phyloP scores from a whole-genome alignment of 2,888 invertebrate genomes.

The Anticlea derivata region DNA sequence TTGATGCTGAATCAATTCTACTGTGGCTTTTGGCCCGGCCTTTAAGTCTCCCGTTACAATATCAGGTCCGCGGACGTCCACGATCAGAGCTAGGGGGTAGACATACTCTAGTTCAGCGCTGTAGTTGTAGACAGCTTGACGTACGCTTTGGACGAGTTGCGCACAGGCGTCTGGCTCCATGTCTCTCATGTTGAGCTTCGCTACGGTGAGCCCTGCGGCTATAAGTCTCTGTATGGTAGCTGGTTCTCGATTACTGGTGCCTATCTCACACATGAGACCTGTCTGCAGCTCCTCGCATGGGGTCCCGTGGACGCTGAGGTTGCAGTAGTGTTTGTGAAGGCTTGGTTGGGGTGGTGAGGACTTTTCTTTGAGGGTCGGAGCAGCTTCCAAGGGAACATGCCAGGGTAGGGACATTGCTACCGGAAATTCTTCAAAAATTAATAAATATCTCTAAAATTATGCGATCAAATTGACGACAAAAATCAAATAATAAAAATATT shows the following conservation, averaged over 20 bases:
- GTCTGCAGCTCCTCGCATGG: conserved; percentile 75
- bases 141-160: conserved; percentile 71
- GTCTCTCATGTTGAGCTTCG: conserved; percentile 70
- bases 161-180: conserved; percentile 70
- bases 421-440: neutral
- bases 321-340: conserved; percentile 65
- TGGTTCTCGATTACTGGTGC: conserved; percentile 64
- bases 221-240: conserved; percentile 70
- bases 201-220: conserved; percentile 75
- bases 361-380: conserved; percentile 48
- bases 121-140: conserved; percentile 77
- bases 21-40: conserved; percentile 60
- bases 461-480: too few relatives aligned
- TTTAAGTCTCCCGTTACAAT: conserved; percentile 73
- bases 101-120: conserved; percentile 75
- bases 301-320: conserved; percentile 59
- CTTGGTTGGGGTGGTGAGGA: conserved; percentile 47
- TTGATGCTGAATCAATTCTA: conserved; percentile 63
- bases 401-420: conserved; percentile 67
- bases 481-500: too few relatives aligned
- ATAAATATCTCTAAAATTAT: neutral
- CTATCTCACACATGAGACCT: conserved; percentile 76
- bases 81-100: conserved; percentile 74
- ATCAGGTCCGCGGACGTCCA: conserved; percentile 69
- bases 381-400: conserved; percentile 70